Evolutionary conservation across 2,888 invertebrate species (phyloP).

Genomic region (Ormyrus nitidulus): DNA sequence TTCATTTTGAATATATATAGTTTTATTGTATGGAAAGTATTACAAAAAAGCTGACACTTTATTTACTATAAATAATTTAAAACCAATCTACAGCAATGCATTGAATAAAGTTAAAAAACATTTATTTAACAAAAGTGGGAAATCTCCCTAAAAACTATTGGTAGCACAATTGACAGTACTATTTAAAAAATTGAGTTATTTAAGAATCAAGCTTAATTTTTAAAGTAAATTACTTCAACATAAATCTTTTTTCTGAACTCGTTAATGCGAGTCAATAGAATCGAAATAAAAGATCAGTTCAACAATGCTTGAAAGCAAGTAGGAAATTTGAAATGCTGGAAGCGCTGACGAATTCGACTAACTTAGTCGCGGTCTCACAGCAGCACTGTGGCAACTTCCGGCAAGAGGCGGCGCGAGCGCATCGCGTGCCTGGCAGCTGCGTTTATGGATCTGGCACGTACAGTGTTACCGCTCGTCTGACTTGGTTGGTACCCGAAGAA

Average conservation of each 20-base stretch:
- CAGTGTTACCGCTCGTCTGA: not conserved
- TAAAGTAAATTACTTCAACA: not conserved
- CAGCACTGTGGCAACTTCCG: slow-evolving; percentile 18
- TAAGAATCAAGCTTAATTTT: not conserved
- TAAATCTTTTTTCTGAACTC: not conserved
- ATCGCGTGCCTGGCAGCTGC: not conserved
- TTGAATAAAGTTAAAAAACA: too few species aligned
- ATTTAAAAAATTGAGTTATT: not conserved
- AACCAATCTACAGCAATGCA: too few species aligned
- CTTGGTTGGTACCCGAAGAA: slow-evolving; percentile 11
- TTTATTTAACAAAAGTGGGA: too few species aligned
- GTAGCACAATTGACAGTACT: not conserved
- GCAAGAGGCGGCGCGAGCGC: slow-evolving; percentile 2
- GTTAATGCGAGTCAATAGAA: not conserved
- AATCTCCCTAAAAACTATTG: too few species aligned
- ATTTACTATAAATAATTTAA: too few species aligned
- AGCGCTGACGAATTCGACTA: too few species aligned
- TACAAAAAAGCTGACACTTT: too few species aligned
- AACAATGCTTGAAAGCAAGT: not conserved
- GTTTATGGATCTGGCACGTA: slow-evolving; percentile 32
- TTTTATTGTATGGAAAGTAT: too few species aligned
- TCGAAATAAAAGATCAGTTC: not conserved
- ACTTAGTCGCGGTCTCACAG: too few species aligned
- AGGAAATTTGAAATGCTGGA: too few species aligned
- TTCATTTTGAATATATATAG: too few species aligned